Base-by-base conservation (phyloP, 2,113 vertebrate species). In the Trachemys scripta region DNA sequence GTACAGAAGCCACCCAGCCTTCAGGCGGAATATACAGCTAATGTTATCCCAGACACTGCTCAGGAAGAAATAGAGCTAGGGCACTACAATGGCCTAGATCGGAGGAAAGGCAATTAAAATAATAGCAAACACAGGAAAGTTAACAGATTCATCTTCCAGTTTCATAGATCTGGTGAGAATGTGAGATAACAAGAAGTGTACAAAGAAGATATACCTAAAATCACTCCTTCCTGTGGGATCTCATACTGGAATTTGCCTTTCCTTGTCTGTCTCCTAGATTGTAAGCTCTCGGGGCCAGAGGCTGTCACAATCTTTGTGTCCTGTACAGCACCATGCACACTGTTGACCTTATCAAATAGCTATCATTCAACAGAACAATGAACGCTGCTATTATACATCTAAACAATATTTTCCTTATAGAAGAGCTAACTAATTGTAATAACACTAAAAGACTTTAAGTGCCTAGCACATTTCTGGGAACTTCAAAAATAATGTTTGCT, bases 121-220 rank as follows among this genome's bases (percentile, higher is more conserved):
- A 4, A 10, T 29, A 35, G 42, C 16, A 87, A 57, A 80, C 53
- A 27, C 27, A 75, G 13, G 51, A 29, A 85, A 92, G 9, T 0
- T 1, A 25, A 6, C 1, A 2, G 20, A 54, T 69, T 0, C 0
- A 5, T 47, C 72, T 2, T 24, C 7, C 35, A n/a, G 1, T 5
- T 88, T 17, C 84, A 3, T 53, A 10, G 3, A 50, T 65, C 19
- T 78, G 12, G 42, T 27, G 4, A 27, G 42, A 47, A 5, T 1
- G 0, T 49, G 75, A 78, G 42, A 78, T 47, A 76, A 76, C 20
- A 24, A 51, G 5, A 1, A 1, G 50, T 25, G 13, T 50, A 80
- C 16, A 88, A 80, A 47, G 42, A 45, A 47, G 12, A 14, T 78
- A 27, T 6, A 78, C 24, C 1, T 0, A 59, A 86, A 88, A 84